Base-by-base conservation (phyloP, 2,888 invertebrate species). In the Mantis religiosa region DNA sequence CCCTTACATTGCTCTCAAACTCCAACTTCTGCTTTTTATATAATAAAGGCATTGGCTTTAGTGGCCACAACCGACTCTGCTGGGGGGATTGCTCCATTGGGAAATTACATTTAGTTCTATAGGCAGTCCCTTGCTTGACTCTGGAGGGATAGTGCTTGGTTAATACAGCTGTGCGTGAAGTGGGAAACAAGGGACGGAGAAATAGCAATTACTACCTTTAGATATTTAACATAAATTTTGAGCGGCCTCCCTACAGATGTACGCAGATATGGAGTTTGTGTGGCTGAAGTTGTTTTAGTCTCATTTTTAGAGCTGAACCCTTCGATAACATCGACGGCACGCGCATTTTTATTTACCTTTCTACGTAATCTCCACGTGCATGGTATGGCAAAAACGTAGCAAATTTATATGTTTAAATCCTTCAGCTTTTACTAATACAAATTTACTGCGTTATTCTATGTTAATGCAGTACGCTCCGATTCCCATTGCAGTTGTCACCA, bases 61-160 rank as follows among this genome's bases (percentile, higher is more conserved):
- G 88, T 83, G 84, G 89, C 83, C 87, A 89, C 89, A 82, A 71
- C 54, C 54, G 27, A 30, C 81, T 83, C 54, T 87, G 82, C 28
- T 83, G 25, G 83, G 87, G 87, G 87, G 83, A 89, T 89, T 89
- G 89, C 83, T 47, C 89, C 89, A 85, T 47, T 87, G 89, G 89
- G 89, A 89, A 89, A 89, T 89, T 88, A 88, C 85, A 88, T 88
- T 82, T 85, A 83, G 85, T 83, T 85, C 81, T 88, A 81, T 81
- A 88, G 25, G 34, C n/a, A 27, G n/a, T 30, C 15, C 41, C 28
- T 83, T 30, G 81, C 47, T 85, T 85, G 14, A n/a, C 15, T 83
- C 83, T 54, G 84, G 81, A n/a, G 28, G 84, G n/a, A 14, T 81
- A 82, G 34, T 84, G 47, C n/a, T 84, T 84, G 47, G 84, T 9